Evolutionary conservation across 2,113 vertebrate species (phyloP).

Genomic region (Eptesicus fuscus): DNA sequence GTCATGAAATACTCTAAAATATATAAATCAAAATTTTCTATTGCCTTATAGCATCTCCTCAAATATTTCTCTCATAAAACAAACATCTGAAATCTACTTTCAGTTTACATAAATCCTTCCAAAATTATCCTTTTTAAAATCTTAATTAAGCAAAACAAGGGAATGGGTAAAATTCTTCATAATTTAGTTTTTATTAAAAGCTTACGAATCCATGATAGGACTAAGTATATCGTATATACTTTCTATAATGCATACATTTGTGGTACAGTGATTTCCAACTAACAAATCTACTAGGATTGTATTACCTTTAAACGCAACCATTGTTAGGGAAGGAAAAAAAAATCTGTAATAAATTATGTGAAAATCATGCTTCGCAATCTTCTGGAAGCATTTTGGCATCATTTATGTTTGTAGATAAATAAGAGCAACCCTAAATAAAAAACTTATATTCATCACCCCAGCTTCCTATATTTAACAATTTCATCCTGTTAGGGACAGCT

Average conservation of each 20-base stretch:
- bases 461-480: not conserved
- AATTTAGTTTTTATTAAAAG: conserved; percentile 7
- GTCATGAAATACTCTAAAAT: not conserved
- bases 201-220: not conserved
- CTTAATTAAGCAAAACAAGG: conserved; percentile 13
- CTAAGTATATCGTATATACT: not conserved
- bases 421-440: not conserved
- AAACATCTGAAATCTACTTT: conserved; percentile 22
- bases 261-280: not conserved
- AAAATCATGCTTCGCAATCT: conserved; percentile 1
- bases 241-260: not conserved
- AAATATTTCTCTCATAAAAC: conserved; percentile 12
- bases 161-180: not conserved
- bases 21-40: not conserved
- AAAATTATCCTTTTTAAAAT: conserved; percentile 5
- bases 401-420: not conserved
- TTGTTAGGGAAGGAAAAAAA: not conserved
- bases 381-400: not conserved
- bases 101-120: not conserved
- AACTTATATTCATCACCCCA: not conserved
- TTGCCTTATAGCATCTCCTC: not conserved
- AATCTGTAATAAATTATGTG: not conserved
- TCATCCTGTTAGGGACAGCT: not conserved
- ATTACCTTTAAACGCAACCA: not conserved
- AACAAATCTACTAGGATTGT: not conserved